A percentile compares a stretch with the other conserved stretches of the same genome.
Evolutionary conservation across 2,113 vertebrate genomes (phyloP).

Genomic region (Rissa tridactyla): DNA sequence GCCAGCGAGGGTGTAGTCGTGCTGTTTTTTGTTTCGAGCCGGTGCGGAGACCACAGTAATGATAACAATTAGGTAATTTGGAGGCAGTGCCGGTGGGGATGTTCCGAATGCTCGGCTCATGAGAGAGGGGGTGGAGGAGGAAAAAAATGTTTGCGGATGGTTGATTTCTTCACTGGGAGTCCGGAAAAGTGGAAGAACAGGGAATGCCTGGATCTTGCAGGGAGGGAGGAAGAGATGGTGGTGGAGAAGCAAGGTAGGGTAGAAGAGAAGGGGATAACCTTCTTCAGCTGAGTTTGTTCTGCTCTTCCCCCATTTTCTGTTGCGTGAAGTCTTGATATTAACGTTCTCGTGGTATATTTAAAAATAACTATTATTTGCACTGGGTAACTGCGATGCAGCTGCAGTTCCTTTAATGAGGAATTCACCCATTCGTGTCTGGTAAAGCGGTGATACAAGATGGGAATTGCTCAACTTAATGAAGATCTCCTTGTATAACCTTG

Average conservation of each 20-base stretch:
- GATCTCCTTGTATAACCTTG: slow-evolving; percentile 70
- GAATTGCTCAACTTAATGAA: slow-evolving; percentile 33
- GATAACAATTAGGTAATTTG: slow-evolving; percentile 37
- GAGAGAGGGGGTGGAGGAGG: background rate
- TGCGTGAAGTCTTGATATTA: background rate
- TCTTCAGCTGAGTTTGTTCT: background rate
- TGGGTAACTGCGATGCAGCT: background rate
- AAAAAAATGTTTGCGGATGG: background rate
- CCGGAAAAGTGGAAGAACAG: background rate
- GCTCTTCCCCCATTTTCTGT: background rate
- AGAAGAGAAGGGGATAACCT: background rate
- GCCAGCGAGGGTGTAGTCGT: background rate
- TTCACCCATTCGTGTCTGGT: background rate
- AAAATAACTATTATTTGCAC: background rate
- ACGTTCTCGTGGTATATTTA: background rate
- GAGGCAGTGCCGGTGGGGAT: slow-evolving; percentile 40
- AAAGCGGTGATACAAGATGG: background rate
- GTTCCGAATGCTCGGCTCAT: background rate
- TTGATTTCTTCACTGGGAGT: background rate
- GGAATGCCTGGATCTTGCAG: background rate
- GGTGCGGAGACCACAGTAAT: background rate
- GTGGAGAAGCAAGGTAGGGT: background rate
- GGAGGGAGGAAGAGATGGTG: background rate
- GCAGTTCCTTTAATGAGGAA: slow-evolving; percentile 2
- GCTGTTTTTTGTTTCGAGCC: background rate